Conservation (phyloP, 2,113 vertebrate species). For the Danio rerio region GRCz12tu NC_133188.1:36985501-36986000, state of each 20-base stretch:
- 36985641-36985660: background rate
- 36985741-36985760: conserved; percentile 82
- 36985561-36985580: background rate
- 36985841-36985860: conserved; percentile 84
- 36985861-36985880: conserved; percentile 82
- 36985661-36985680: background rate
- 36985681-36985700: background rate
- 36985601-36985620: background rate
- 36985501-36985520: background rate
- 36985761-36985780: conserved; percentile 96
- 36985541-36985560: background rate
- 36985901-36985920: conserved; percentile 26
- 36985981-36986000: conserved; percentile 15
- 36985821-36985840: conserved; percentile 88
- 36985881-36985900: background rate
- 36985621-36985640: background rate
- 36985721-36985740: background rate
- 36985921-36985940: background rate
- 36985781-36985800: conserved; percentile 88
- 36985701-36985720: conserved; percentile 55
- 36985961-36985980: background rate
- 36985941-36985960: background rate
- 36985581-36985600: background rate
- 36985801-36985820: conserved; percentile 91
- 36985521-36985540: background rate